Conservation (phyloP, 1,140 invertebrate species). For the Bombus consobrinus region DNA sequence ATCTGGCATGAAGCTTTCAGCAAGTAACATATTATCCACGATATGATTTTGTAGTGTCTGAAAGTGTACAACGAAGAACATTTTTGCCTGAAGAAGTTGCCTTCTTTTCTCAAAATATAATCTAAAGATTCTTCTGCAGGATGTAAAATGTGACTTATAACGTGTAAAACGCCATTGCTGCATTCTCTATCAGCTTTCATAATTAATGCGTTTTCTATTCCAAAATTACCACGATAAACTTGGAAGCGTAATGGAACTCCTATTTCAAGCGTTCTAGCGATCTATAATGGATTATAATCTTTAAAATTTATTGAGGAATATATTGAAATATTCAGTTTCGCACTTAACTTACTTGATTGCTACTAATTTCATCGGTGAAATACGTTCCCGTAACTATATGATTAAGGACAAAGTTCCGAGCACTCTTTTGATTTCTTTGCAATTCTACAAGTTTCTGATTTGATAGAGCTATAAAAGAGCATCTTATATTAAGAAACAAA, state of each 20-base stretch:
- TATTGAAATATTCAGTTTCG: background rate
- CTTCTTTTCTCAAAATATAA: constrained; percentile 78
- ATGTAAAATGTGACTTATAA: constrained; percentile 82
- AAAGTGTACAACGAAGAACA: background rate
- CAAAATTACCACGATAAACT: constrained; percentile 62
- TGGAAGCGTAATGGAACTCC: constrained; percentile 78
- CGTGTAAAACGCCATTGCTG: constrained; percentile 84
- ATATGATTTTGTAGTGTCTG: constrained; percentile 80
- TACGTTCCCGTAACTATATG: constrained; percentile 25
- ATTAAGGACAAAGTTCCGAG: constrained; percentile 22
- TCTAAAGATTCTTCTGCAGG: constrained; percentile 80
- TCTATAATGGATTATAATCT: background rate
- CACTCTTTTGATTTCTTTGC: background rate
- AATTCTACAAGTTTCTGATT: constrained; percentile 4
- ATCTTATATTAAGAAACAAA: background rate
- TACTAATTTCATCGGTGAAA: constrained; percentile 21
- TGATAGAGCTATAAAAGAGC: constrained; percentile 6
- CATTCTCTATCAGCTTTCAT: constrained; percentile 81
- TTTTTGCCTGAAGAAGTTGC: too few species aligned
- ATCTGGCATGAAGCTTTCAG: constrained; percentile 76
- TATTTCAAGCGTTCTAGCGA: constrained; percentile 76
- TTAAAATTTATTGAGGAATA: background rate
- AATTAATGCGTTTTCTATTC: constrained; percentile 81
- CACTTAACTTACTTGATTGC: constrained; percentile 8
- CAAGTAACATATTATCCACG: constrained; percentile 76